Evolutionary conservation across 2,797 vertebrate species (phyloP), one percentile per base, ranked within the genome.

Genomic region (Esox masquinongy): DNA sequence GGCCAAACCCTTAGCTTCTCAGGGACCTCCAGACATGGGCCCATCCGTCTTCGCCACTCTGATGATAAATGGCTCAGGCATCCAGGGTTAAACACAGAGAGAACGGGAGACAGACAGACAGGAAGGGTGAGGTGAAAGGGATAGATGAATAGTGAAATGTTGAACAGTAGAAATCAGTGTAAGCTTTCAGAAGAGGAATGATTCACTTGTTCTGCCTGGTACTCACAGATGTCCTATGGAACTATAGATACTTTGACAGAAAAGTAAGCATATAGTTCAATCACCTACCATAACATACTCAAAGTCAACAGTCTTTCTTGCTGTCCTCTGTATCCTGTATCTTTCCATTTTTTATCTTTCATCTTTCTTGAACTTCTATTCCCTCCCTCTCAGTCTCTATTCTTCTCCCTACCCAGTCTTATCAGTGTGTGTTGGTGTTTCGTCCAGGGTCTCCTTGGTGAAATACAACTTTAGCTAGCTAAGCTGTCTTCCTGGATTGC

Each of bases 401-500:
- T 11, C 53, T 15, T 39, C 36, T 4, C 49, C 59, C 0, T 53
- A 19, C 29, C 61, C 69, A 69, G 73, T 63, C 70, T 80, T 49
- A 71, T 22, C 74, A 74, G 47, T 17, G 14, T 36, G 76, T 67
- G 76, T 70, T 84, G 24, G 22, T 68, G 76, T 69, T 83, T 87
- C 75, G 34, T 79, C 80, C 64, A 76, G 74, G 74, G 71, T 67
- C 74, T 74, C 72, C 59, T 12, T 19, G 11, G 74, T 12, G 22
- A 61, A 68, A 73, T 70, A 49, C 24, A 70, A 15, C 9, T 16
- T 70, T 29, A 79, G 43, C 43, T 87, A 82, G 84, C 84, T 79
- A 79, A 85, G 86, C 86, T 87, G 84, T 89, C 79, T 85, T 83
- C 61, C 72, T 81, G 70, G 84, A 90, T 90, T 86, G 76, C 83